phyloP scores from a whole-genome alignment of 1,140 invertebrate genomes.

The Calycopis cecrops region DNA sequence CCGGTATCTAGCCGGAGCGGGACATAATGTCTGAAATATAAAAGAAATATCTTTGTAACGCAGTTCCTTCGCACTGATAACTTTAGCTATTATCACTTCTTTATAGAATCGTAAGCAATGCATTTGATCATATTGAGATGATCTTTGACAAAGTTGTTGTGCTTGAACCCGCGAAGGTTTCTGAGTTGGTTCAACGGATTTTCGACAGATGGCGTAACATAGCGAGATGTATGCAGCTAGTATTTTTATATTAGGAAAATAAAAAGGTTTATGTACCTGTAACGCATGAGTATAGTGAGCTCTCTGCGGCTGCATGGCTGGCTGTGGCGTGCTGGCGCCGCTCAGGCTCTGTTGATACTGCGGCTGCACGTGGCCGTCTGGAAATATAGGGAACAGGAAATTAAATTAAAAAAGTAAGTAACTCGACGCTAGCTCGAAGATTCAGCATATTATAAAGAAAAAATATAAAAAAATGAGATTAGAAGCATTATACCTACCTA shows the following conservation, averaged over 20 bases:
- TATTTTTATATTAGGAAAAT: not conserved
- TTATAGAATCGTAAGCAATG: no score
- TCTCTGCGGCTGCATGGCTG: conserved; percentile 38
- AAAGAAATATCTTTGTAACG: not conserved
- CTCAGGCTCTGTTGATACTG: conserved; percentile 47
- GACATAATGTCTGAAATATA: conserved; percentile 48
- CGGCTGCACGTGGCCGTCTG: conserved; percentile 46
- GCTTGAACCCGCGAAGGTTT: no score
- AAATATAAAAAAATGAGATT: no score
- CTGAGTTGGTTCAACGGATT: no score
- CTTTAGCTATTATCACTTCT: conserved; percentile 4
- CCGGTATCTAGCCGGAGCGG: conserved; percentile 55
- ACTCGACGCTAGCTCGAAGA: no score
- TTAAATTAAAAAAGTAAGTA: no score
- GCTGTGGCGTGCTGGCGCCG: conserved; percentile 30
- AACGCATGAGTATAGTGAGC: conserved; percentile 54
- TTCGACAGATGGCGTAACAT: no score
- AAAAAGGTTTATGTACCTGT: conserved; percentile 43
- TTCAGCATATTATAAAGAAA: no score
- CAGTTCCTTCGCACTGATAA: not conserved
- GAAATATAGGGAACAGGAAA: no score
- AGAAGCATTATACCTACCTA: not conserved
- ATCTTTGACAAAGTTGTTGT: no score
- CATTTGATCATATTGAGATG: no score
- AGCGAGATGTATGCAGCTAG: no score